Conservation (phyloP, 2,797 vertebrate genomes). For the Macropus fuliginosus region DNA sequence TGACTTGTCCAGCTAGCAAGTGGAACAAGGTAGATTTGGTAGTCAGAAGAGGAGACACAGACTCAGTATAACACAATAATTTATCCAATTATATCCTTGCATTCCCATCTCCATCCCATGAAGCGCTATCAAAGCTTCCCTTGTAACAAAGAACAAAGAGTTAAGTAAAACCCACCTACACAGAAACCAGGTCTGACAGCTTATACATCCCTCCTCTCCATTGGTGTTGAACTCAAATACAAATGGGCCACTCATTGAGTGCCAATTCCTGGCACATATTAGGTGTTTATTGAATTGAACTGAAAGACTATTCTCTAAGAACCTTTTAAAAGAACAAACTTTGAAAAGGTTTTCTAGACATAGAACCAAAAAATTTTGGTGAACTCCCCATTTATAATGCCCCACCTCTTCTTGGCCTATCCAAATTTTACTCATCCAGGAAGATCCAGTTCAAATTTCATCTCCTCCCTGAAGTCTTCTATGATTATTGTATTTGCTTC, state of each 20-base stretch:
- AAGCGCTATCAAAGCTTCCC: neutral
- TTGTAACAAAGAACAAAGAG: neutral
- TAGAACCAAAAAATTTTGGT: neutral
- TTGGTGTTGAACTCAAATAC: neutral
- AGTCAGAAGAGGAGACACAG: neutral
- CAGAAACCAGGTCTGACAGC: neutral
- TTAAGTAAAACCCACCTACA: neutral
- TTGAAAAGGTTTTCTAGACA: neutral
- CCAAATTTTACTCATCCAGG: neutral
- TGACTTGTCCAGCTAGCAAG: neutral
- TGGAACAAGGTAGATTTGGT: neutral
- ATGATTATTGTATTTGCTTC: neutral
- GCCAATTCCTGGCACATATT: neutral
- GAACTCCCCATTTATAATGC: neutral
- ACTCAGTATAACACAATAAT: neutral
- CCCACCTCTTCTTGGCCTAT: neutral
- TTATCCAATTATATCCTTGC: neutral
- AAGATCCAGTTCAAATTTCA: neutral
- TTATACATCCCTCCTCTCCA: neutral
- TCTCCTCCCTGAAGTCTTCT: neutral
- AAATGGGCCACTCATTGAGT: neutral
- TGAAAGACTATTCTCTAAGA: neutral
- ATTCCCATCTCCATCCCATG: neutral
- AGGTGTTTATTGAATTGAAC: neutral
- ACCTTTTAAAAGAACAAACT: neutral